Conservation (phyloP, 1,140 invertebrate genomes). For the Galleria mellonella region DNA sequence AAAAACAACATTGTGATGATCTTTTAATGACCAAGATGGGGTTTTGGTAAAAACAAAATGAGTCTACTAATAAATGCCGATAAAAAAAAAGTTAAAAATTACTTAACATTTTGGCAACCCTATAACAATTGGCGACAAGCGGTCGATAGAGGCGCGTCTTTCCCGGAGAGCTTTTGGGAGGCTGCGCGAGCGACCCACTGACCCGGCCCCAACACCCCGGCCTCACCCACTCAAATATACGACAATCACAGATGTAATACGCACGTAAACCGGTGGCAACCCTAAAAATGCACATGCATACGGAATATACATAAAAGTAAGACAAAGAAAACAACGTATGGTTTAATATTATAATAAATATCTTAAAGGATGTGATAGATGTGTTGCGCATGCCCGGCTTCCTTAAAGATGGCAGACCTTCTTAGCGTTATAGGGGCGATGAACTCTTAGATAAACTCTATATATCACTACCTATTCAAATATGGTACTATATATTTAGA, state of each 20-base stretch:
- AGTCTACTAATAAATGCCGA: too few species aligned
- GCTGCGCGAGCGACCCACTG: conserved; percentile 69
- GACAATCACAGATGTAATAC: conserved; percentile 9
- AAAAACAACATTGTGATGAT: too few species aligned
- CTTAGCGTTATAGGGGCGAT: too few species aligned
- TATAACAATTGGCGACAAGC: conserved; percentile 38
- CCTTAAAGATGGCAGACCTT: background rate
- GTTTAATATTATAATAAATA: conserved; percentile 3
- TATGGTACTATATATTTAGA: too few species aligned
- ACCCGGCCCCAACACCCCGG: conserved; percentile 40
- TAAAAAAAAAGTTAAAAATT: too few species aligned
- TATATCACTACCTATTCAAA: too few species aligned
- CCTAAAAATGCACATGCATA: conserved; percentile 18
- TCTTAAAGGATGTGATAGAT: conserved; percentile 2
- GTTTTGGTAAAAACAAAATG: too few species aligned
- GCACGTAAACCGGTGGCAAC: conserved; percentile 16
- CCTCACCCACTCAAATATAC: conserved; percentile 35
- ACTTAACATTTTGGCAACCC: conserved; percentile 34
- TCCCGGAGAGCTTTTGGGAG: conserved; percentile 51
- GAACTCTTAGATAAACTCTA: too few species aligned
- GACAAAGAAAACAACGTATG: conserved; percentile 3
- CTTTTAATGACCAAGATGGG: too few species aligned
- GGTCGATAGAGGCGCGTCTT: conserved; percentile 67
- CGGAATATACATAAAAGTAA: conserved; percentile 4
- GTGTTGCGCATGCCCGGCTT: conserved; percentile 2